Conservation (phyloP, 2,113 vertebrate species). For the Sapajus apella region DNA sequence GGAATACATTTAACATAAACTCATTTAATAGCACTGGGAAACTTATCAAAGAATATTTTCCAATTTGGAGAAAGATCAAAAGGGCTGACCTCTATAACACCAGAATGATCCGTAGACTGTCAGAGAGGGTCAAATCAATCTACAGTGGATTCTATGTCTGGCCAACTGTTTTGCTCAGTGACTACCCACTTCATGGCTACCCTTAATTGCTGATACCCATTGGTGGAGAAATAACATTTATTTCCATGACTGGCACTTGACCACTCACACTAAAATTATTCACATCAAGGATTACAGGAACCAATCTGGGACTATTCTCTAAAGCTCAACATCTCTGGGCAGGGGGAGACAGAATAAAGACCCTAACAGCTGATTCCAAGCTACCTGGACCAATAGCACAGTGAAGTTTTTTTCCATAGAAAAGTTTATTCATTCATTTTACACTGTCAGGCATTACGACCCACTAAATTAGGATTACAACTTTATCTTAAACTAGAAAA, state of each 20-base stretch:
- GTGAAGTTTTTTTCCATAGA: background rate
- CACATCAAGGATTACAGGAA: background rate
- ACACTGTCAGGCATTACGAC: background rate
- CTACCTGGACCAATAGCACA: background rate
- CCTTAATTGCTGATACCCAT: background rate
- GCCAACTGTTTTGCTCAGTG: background rate
- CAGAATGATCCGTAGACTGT: background rate
- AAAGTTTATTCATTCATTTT: background rate
- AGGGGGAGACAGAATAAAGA: background rate
- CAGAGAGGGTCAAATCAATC: background rate
- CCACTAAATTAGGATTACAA: background rate
- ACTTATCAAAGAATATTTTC: background rate
- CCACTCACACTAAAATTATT: background rate
- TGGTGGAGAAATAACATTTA: slow-evolving; percentile 33
- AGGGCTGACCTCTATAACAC: background rate
- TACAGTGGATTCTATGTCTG: background rate
- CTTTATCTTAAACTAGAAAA: background rate
- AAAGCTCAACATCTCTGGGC: background rate
- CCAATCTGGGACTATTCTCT: background rate
- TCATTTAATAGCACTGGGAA: background rate
- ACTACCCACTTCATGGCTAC: background rate
- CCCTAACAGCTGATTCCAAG: background rate
- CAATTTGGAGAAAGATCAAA: background rate
- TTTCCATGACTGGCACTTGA: background rate
- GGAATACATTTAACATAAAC: background rate